phyloP scores from a whole-genome alignment of 2,888 invertebrate genomes.

The Coenonympha glycerion region DNA sequence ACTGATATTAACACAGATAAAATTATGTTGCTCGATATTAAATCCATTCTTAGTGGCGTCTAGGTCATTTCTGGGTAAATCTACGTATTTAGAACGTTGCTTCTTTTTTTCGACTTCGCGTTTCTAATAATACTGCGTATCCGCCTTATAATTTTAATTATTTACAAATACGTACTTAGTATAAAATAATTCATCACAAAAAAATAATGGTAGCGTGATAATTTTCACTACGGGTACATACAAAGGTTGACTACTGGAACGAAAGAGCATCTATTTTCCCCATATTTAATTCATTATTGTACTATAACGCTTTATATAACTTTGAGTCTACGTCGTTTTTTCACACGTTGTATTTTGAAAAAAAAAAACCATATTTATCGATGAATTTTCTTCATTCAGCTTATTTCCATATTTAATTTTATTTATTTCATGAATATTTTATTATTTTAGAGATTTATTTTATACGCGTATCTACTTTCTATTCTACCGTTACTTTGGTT shows the following conservation, averaged over 20 bases:
- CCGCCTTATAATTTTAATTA: constrained; percentile 19
- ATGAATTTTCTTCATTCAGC: constrained; percentile 12
- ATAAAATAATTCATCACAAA: constrained; percentile 17
- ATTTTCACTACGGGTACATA: constrained; percentile 10
- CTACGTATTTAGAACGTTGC: constrained; percentile 28
- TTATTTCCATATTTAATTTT: constrained; percentile 17
- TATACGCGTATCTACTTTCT: constrained; percentile 24
- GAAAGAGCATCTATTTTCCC: constrained; percentile 3
- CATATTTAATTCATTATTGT: not conserved
- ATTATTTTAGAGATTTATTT: constrained; percentile 20
- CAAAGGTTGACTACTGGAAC: constrained; percentile 12
- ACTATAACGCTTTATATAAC: not conserved
- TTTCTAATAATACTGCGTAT: constrained; percentile 21
- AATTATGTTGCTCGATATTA: constrained; percentile 4
- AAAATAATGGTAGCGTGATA: constrained; percentile 15
- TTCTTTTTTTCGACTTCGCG: constrained; percentile 24
- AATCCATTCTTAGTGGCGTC: constrained; percentile 9
- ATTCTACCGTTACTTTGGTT: constrained; percentile 58
- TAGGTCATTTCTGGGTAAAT: constrained; percentile 15
- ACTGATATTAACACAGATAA: too few species aligned
- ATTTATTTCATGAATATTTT: constrained; percentile 20
- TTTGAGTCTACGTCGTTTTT: not conserved
- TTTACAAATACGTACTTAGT: constrained; percentile 18
- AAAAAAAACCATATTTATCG: constrained; percentile 7
- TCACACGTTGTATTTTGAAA: constrained; percentile 8